Percentiles rank a stretch among this genome's conserved stretches.
Conservation (phyloP, 2,797 vertebrate species). For the Lacerta bilineata region DNA sequence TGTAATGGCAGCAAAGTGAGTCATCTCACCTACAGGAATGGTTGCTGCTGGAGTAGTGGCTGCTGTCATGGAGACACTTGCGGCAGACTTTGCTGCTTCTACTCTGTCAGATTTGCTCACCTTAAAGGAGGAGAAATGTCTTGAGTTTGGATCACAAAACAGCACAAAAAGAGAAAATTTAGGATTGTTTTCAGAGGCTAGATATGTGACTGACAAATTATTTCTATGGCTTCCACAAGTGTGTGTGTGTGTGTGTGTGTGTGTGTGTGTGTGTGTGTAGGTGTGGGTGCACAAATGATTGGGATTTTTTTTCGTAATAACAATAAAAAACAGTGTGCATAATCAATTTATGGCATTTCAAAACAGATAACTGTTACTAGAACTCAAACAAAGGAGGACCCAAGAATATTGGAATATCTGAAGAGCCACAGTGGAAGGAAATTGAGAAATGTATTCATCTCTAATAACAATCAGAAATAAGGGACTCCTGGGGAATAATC, state of each 20-base stretch:
- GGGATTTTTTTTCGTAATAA: neutral
- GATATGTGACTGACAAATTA: neutral
- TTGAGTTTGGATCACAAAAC: neutral
- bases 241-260: too few relatives aligned
- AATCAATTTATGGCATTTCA: neutral
- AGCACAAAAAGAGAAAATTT: too few relatives aligned
- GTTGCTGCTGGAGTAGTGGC: fast-evolving
- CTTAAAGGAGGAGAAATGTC: constrained; percentile 56
- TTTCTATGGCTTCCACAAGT: neutral
- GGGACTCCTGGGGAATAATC: neutral
- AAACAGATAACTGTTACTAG: neutral
- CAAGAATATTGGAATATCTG: neutral
- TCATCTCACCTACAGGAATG: neutral
- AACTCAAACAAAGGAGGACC: neutral
- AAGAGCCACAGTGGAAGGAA: neutral
- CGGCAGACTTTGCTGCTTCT: neutral
- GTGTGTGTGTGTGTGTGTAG: neutral
- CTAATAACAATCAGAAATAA: neutral
- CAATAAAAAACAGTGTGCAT: too few relatives aligned
- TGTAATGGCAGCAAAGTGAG: constrained; percentile 17
- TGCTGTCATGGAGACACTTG: neutral
- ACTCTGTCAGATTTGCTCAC: constrained; percentile 65
- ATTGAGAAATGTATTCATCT: neutral
- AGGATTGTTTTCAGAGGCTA: neutral
- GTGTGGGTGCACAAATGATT: neutral